A percentile compares a stretch with the other conserved stretches of the same genome.
Evolutionary conservation across 2,113 vertebrate genomes (phyloP).

Genomic region (Ictalurus furcatus): DNA sequence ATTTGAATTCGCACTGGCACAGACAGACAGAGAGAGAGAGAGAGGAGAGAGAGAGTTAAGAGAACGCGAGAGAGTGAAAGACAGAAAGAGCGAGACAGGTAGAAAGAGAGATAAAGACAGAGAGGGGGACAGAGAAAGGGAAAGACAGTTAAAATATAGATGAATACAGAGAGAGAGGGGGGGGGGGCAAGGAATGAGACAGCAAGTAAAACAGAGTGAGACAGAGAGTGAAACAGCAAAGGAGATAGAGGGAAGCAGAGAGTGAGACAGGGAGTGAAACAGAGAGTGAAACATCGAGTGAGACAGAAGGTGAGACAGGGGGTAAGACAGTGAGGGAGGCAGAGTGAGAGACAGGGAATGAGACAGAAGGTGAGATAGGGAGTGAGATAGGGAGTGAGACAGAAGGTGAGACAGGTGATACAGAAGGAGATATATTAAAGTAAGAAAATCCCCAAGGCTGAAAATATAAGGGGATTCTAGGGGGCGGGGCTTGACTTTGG

Average conservation of each 20-base stretch:
- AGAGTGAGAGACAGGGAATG: background rate
- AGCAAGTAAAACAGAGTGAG: background rate
- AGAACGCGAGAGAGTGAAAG: background rate
- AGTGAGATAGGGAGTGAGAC: too few relatives aligned
- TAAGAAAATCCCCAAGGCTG: too few relatives aligned
- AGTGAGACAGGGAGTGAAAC: conserved; percentile 64
- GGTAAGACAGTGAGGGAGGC: background rate
- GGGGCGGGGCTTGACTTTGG: too few relatives aligned
- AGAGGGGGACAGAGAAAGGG: background rate
- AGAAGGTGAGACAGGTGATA: background rate
- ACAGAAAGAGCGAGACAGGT: background rate
- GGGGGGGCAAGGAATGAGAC: background rate
- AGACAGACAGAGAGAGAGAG: background rate
- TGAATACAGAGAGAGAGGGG: background rate
- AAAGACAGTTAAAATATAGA: background rate
- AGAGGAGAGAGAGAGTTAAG: background rate
- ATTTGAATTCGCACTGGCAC: background rate
- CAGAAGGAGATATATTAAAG: background rate
- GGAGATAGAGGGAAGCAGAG: background rate
- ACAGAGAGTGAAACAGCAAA: too few relatives aligned
- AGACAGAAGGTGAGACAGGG: background rate
- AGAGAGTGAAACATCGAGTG: background rate
- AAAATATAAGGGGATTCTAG: too few relatives aligned
- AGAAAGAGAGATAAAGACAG: background rate
- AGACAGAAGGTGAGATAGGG: conserved; percentile 72